Conservation (phyloP, 2,797 vertebrate genomes). For the Steatocranus sp. region DNA sequence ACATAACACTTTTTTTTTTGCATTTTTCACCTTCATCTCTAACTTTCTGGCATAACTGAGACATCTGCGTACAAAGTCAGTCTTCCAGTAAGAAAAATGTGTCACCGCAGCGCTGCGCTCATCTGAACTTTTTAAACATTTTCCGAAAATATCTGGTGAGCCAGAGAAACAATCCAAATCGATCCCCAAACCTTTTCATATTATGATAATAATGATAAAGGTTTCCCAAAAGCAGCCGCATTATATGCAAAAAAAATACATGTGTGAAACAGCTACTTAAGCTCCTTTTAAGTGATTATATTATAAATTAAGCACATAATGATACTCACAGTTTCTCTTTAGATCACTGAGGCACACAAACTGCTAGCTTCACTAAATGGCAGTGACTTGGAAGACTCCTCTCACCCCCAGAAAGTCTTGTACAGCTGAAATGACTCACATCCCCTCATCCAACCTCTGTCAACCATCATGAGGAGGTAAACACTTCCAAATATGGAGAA, state of each 20-base stretch:
- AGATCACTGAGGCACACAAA: conserved; percentile 43
- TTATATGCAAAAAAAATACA: background rate
- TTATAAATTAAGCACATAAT: conserved; percentile 18
- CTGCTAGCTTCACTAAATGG: conserved; percentile 48
- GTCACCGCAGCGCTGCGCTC: background rate
- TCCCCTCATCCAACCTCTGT: conserved; percentile 87
- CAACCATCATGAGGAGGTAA: conserved; percentile 93
- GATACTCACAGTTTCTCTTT: conserved; percentile 72
- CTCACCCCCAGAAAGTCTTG: conserved; percentile 65
- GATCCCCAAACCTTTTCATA: background rate
- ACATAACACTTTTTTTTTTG: background rate
- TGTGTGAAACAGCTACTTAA: background rate
- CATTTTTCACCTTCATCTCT: background rate
- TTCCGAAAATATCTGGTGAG: background rate
- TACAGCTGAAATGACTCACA: conserved; percentile 85
- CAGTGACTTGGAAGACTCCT: conserved; percentile 57
- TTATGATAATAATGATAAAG: background rate
- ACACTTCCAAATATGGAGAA: conserved; percentile 99
- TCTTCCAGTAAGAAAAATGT: background rate
- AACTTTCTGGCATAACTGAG: background rate
- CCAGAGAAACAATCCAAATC: background rate
- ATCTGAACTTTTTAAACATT: background rate
- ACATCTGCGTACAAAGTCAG: background rate
- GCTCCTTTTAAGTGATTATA: background rate
- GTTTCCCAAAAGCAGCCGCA: background rate